These are phyloP conservation scores for Folsomia manolachei DNA, from an alignment of 2,888 invertebrate species.

Conservation along the genomic window DNA sequence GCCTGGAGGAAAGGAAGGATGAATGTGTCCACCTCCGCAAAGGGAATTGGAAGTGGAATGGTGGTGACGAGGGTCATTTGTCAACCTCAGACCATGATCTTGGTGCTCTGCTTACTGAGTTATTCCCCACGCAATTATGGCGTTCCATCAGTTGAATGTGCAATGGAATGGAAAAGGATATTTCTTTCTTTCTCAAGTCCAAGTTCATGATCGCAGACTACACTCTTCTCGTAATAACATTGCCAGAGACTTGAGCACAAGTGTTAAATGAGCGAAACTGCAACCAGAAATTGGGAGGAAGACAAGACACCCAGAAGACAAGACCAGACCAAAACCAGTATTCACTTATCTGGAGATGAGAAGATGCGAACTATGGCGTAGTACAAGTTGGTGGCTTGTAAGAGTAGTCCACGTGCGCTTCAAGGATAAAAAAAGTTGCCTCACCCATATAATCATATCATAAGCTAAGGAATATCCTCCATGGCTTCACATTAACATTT, in stretches of 20 bases:
- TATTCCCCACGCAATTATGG: neutral
- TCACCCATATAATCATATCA: neutral
- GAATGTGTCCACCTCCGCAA: neutral
- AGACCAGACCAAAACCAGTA: too few relatives aligned
- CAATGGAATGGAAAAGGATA: too few relatives aligned
- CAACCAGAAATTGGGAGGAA: neutral
- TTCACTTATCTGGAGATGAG: too few relatives aligned
- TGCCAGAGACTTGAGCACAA: neutral
- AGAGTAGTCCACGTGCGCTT: too few relatives aligned
- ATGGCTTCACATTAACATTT: too few relatives aligned
- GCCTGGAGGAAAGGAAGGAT: too few relatives aligned
- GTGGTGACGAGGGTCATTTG: neutral
- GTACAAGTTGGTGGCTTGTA: too few relatives aligned
- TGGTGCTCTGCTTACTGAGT: too few relatives aligned
- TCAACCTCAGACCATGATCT: neutral
- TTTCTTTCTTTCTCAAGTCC: neutral
- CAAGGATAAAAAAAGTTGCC: constrained; percentile 10
- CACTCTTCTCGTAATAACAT: too few relatives aligned
- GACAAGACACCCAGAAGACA: too few relatives aligned
- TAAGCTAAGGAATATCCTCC: neutral
- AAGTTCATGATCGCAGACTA: neutral
- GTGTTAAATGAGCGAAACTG: neutral
- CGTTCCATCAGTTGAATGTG: too few relatives aligned
- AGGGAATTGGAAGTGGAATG: neutral
- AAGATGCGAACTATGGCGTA: too few relatives aligned